A percentile compares a stretch with the other conserved stretches of the same genome.
phyloP scores from a whole-genome alignment of 2,888 invertebrate species.

The Morpho helenor region DNA sequence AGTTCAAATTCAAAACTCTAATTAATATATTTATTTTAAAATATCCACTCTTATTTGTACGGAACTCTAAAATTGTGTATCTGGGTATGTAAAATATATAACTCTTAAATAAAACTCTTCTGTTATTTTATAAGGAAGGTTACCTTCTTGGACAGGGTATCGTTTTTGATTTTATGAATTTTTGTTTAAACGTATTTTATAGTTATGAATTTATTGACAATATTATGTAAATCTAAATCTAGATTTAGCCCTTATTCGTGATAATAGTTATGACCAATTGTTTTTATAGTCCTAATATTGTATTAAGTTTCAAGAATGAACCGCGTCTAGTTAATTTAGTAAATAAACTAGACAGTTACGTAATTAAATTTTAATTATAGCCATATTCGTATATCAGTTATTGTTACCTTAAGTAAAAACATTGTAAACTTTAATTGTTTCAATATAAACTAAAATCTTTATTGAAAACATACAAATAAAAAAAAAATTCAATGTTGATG shows the following conservation, averaged over 20 bases:
- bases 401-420: no score
- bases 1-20: no score
- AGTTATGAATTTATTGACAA: conserved; percentile 55
- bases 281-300: conserved; percentile 6
- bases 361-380: no score
- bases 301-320: not conserved
- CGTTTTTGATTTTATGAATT: conserved; percentile 38
- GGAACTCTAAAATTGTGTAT: not conserved
- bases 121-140: conserved; percentile 30
- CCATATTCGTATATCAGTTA: no score
- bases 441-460: no score
- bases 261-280: conserved; percentile 13
- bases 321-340: no score
- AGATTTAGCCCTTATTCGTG: conserved; percentile 48
- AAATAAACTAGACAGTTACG: no score
- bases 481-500: no score
- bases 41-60: not conserved
- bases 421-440: no score
- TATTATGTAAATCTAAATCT: conserved; percentile 46
- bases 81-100: conserved; percentile 24
- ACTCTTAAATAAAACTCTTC: conserved; percentile 6
- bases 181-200: conserved; percentile 37
- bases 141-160: conserved; percentile 59
- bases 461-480: no score
- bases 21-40: no score